Base-by-base conservation (phyloP, 1,140 invertebrate species). In the Charaxes varanes region DNA sequence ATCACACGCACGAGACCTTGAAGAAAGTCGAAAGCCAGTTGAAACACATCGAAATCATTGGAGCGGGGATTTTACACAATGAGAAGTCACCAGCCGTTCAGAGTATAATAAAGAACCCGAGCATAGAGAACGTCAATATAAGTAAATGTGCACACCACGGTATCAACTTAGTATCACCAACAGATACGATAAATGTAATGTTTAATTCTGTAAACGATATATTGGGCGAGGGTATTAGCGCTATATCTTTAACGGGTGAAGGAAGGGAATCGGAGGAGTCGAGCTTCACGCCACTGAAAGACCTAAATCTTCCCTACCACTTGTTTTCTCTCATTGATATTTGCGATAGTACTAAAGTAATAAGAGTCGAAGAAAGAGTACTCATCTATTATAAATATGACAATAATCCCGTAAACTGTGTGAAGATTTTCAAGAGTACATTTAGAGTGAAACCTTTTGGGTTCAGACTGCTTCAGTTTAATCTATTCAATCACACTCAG, bases 301-400 rank as follows among this genome's bases (percentile, higher is more conserved):
- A 92, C 33, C 86, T 97, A 1, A 93, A 93, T 62, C 87, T 99
- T 15, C 97, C 97, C 0, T 98, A 99, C 65, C 89, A 95, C 61
- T 80, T 97, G n/a, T 98, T 98, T 79, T 97, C 97, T 16, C 74
- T 99, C 53, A 89, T 99, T 8, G 95, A 99, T 51, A 97, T 99
- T 38, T 99, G 98, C 76, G 94, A 98, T 71, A 93, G 95, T 0
- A 91, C 92, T 7, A 98, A 99, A 86, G 93, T 95, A 64, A 90
- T 99, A 14, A 87, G 87, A 4, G 88, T 99, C 0, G 91, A 97
- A 73, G 96, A 98, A 62, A 86, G 97, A 37, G 89, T 99, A 3
- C 68, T 99, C 2, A 54, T 99, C 1, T 99, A 98, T 73, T 99
- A 97, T 76, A 99, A 98, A 73, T 99, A 99, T 56, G 95, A 98